Base-by-base conservation (phyloP, 2,888 invertebrate species). In the Sminthurinus aureus region DNA sequence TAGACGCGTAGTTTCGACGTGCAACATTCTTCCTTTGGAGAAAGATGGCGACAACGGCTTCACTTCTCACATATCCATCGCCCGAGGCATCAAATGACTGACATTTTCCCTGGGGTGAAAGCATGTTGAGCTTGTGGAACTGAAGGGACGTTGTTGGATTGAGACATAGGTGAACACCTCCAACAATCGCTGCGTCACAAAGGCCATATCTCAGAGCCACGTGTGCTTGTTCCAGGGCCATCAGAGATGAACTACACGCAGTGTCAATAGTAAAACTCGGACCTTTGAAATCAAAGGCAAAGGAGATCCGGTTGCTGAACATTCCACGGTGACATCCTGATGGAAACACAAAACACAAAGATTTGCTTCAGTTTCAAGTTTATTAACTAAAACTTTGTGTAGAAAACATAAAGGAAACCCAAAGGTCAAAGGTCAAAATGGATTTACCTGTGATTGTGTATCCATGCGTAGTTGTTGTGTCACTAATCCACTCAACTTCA, bases 131-230 rank as follows among this genome's bases (percentile, higher is more conserved):
- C n/a, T 50, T 26, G n/a, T n/a, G n/a, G n/a, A n/a, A n/a, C n/a
- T n/a, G n/a, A n/a, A n/a, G n/a, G n/a, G n/a, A n/a, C n/a, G 26
- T 79, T 24, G 20, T 67, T 4, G 79, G 79, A 18, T 64, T 24
- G 13, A 67, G 12, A 69, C 96, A 93, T 11, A 98, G 91, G 90
- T 96, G 97, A 85, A 94, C 93, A 83, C 98, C 99, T 78, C 95
- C 98, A n/a, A 99, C 97, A 85, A 99, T 92, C 50, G 99, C 99
- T 4, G 96, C 93, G 90, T 99, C 98, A 91, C 98, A 98, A 90
- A 96, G 95, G 18, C 97, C 98, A 71, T 93, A 91, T 88, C 94
- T 93, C 89, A 98, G 96, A 71, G 96, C 94, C 3, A 91, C 90
- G 82, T 94, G 92, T 1, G 96, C 97, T 90, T 96, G 96, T n/a